Base-by-base conservation (phyloP, 2,888 invertebrate species). In the Rotaria socialis region DNA sequence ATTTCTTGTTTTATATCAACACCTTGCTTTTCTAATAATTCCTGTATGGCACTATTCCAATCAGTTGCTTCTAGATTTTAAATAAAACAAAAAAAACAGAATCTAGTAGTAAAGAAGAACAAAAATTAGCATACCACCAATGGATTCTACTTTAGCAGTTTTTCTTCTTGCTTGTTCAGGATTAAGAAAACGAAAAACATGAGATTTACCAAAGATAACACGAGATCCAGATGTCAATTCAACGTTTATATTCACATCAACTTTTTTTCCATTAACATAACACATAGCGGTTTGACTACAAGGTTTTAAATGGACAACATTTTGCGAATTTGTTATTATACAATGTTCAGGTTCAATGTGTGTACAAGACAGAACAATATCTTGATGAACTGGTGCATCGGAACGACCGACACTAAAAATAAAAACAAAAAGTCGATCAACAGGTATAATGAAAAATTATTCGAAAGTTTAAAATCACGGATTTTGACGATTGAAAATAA, bases 11-110 rank as follows among this genome's bases (percentile, higher is more conserved):
- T 96, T 87, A 99, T 93, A 92, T 99, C 99, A 88, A 99, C 96
- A 88, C 93, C 99, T 91, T 99, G 98, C 90, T 99, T 99, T 92
- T 99, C 98, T 87, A 98, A 92, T 88, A 99, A 92, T 91, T 99
- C 99, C 90, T 96, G 94, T 90, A 99, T 98, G 0, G 99, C 99
- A 91, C 95, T 99, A 91, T 97, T 96, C 99, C 99, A 99, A 92
- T 99, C 99, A 55, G 56, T 55, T 14, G 84, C 43, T 47, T 80
- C 80, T 43, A 55, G 27, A 56, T 41, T n/a, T n/a, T 8, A 52
- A 47, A 24, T 14, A 19, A 22, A 50, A 50, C 50, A 14, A 50
- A 14, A 50, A 50, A 11, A 50, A 50, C 8, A 5, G 14, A 50
- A 50, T 11, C 50, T 50, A 50, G 50, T 50, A 8, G 14, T 50